phyloP scores from a whole-genome alignment of 2,797 vertebrate genomes.

The Danio kyathit region DNA sequence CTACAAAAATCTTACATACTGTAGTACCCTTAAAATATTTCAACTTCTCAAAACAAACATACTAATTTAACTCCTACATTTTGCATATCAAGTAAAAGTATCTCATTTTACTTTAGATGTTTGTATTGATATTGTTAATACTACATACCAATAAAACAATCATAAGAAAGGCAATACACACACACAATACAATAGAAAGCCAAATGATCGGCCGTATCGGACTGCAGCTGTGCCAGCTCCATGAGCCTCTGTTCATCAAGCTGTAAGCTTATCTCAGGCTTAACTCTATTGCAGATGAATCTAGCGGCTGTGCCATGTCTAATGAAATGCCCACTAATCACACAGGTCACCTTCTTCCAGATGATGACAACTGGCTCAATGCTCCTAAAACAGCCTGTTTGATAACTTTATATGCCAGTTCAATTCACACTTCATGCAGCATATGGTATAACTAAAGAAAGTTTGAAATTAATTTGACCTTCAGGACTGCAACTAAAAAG shows the following conservation, averaged over 20 bases:
- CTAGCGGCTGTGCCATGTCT: not conserved
- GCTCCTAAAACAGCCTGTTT: constrained; percentile 1
- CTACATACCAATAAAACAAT: not conserved
- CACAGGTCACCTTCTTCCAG: constrained; percentile 29
- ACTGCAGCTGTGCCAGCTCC: not conserved
- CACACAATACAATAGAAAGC: not conserved
- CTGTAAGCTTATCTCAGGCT: constrained; percentile 23
- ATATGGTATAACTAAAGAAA: not conserved
- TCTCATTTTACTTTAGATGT: too few species aligned
- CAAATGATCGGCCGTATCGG: not conserved
- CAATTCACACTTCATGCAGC: not conserved
- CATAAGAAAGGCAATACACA: too few species aligned
- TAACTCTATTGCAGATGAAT: constrained; percentile 20
- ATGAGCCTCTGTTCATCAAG: constrained; percentile 35
- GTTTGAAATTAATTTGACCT: too few species aligned
- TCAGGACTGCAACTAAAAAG: too few species aligned
- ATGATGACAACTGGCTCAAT: constrained; percentile 20
- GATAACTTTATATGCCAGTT: not conserved
- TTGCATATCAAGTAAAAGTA: too few species aligned
- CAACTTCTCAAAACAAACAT: too few species aligned
- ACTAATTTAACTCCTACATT: too few species aligned
- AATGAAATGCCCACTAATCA: constrained; percentile 15
- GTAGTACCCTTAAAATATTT: too few species aligned
- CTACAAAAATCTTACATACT: too few species aligned
- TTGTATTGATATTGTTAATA: not conserved